Evolutionary conservation across 2,113 vertebrate species (phyloP).

Genomic region (Rhegmatorhina hoffmannsi): DNA sequence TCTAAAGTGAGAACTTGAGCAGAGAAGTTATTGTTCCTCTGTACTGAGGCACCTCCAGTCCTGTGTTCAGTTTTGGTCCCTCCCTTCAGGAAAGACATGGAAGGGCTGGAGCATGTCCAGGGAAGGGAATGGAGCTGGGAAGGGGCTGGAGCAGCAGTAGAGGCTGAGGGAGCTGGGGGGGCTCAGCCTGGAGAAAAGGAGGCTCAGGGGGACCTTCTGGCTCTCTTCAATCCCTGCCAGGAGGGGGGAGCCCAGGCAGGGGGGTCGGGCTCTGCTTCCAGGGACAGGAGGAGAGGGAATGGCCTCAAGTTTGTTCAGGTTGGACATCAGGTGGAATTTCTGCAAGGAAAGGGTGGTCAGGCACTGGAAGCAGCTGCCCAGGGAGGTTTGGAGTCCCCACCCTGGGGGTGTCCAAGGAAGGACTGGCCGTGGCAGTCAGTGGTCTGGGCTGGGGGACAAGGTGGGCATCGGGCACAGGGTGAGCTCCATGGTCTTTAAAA

Average conservation of each 20-base stretch:
- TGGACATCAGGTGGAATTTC: neutral
- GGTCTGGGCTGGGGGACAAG: neutral
- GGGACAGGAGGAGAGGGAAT: neutral
- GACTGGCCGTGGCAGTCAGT: neutral
- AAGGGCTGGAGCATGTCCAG: fast-evolving
- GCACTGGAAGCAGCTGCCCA: neutral
- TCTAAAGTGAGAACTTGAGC: neutral
- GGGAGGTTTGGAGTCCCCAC: neutral
- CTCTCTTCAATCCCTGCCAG: neutral
- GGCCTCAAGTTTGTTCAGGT: fast-evolving
- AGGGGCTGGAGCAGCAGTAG: neutral
- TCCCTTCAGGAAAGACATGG: neutral
- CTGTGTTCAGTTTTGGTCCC: neutral
- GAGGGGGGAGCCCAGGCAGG: too few species aligned
- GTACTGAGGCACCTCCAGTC: neutral
- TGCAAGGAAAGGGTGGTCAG: neutral
- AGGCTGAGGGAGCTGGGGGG: neutral
- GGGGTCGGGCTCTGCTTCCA: neutral
- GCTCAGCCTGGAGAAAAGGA: neutral
- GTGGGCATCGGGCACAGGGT: neutral
- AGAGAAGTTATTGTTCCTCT: neutral
- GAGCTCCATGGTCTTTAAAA: neutral
- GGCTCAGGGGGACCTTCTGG: neutral
- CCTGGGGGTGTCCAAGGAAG: fast-evolving
- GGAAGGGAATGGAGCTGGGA: neutral